Evolutionary conservation across 2,797 vertebrate genomes (phyloP), one percentile per base, ranked within the genome.

Genomic region (Pagetopsis macropterus): DNA sequence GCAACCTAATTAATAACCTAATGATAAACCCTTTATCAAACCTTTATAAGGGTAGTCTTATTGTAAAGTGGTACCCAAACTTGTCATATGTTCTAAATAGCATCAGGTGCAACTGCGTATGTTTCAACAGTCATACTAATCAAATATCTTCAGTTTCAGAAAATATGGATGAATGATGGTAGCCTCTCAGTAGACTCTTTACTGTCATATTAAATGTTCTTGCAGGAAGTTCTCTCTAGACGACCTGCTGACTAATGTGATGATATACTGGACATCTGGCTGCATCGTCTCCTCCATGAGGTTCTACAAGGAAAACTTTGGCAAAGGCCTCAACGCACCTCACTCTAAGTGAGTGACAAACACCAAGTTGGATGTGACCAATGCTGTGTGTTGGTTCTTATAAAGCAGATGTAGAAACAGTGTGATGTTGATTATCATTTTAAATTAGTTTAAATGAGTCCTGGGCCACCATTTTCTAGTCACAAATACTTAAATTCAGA

Each of bases 231-330:
- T 94, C 87, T 91, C 95, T 23, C 91, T 97, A 68, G 95, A 97
- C 43, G 96, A 98, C 46, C 94, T 98, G 52, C 89, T 98, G 84
- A 97, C 96, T 23, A 97, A 96, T 0, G 89, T 97, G 76, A 97
- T 97, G 96, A 97, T 98, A 90, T 98, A 98, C 52, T 98, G 97
- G 96, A 93, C 92, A 3, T 94, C 95, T 0, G 91, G 94, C 15
- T 96, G 94, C 85, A 96, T 97, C 54, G 88, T 94, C 44, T 83
- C 96, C 13, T 98, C 97, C 19, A 96, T 97, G 96, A 91, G 96
- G 65, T 96, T 94, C 88, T 98, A 97, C 88, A 97, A 97, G 82
- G 96, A 97, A 84, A 96, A 96, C 82, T 0, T 97, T 7, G 16
- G 69, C 50, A 12, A 76, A 83, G 87, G 87, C 51, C 81, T 92